A percentile compares a stretch with the other conserved stretches of the same genome.
Conservation (phyloP, 2,888 invertebrate species). For the Ophion obscuratus region DNA sequence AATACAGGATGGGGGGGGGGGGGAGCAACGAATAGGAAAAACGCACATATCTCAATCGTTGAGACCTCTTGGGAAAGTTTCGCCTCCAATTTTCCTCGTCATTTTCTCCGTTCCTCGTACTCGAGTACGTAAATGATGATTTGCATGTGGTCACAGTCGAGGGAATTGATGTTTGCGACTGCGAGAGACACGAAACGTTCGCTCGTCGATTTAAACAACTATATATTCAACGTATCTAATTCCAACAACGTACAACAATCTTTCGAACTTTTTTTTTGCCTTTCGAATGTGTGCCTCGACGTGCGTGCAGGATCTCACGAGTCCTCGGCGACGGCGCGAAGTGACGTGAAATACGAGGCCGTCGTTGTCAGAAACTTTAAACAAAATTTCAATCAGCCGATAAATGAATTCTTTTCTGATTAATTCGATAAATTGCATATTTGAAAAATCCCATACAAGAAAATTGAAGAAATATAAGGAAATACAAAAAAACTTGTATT, state of each 20-base stretch:
- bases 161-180: neutral
- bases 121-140: neutral
- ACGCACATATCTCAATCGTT: neutral
- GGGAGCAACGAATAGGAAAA: neutral
- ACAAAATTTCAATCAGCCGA: slow-evolving; percentile 2
- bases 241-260: slow-evolving; percentile 15
- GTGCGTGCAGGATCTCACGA: neutral
- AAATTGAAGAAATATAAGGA: too few species aligned
- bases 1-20: neutral
- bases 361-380: slow-evolving; percentile 67
- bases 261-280: neutral
- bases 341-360: slow-evolving; percentile 65
- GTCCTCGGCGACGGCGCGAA: slow-evolving; percentile 60
- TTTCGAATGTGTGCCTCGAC: neutral
- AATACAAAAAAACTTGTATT: too few species aligned
- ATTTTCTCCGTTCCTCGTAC: neutral
- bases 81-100: slow-evolving; percentile 4
- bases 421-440: neutral
- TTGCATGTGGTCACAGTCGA: slow-evolving; percentile 27
- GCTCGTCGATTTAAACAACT: slow-evolving; percentile 10
- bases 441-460: neutral
- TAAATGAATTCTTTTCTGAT: neutral
- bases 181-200: neutral
- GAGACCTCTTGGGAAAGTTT: slow-evolving; percentile 2
- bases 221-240: slow-evolving; percentile 20